Evolutionary conservation across 2,113 vertebrate genomes (phyloP).

Genomic region (Scalopus aquaticus): DNA sequence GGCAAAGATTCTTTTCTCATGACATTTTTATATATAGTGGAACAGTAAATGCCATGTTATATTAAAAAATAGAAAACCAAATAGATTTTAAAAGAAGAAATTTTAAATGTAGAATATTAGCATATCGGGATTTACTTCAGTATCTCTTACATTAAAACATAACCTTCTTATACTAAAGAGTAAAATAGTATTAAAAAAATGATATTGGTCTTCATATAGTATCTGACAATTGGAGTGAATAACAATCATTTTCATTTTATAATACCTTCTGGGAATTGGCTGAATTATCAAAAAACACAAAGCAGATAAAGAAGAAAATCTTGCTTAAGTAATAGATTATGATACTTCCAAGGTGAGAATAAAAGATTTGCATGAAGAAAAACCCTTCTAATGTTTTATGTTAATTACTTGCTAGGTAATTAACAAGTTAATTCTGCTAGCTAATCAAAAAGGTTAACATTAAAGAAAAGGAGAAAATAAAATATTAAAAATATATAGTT

Average conservation of each 20-base stretch:
- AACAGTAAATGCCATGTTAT: neutral
- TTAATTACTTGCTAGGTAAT: neutral
- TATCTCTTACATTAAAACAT: neutral
- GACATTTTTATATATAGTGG: slow-evolving; percentile 29
- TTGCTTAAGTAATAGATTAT: neutral
- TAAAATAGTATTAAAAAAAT: neutral
- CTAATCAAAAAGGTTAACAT: neutral
- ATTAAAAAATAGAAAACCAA: neutral
- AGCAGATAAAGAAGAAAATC: neutral
- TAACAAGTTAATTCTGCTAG: neutral
- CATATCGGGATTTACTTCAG: neutral
- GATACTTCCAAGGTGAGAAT: neutral
- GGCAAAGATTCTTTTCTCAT: neutral
- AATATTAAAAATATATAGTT: neutral
- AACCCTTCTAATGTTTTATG: neutral
- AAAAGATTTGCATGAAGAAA: neutral
- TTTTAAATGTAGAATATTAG: neutral
- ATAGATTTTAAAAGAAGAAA: slow-evolving; percentile 29
- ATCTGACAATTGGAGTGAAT: neutral
- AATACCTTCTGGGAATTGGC: neutral
- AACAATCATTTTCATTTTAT: neutral
- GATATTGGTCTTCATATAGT: neutral
- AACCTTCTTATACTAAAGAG: neutral
- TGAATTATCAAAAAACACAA: neutral
- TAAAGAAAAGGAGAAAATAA: neutral